A percentile compares a stretch with the other conserved stretches of the same genome.
These are phyloP conservation scores for Gari tellinella DNA, from an alignment of 2,888 invertebrate species.

Conservation along the genomic window DNA sequence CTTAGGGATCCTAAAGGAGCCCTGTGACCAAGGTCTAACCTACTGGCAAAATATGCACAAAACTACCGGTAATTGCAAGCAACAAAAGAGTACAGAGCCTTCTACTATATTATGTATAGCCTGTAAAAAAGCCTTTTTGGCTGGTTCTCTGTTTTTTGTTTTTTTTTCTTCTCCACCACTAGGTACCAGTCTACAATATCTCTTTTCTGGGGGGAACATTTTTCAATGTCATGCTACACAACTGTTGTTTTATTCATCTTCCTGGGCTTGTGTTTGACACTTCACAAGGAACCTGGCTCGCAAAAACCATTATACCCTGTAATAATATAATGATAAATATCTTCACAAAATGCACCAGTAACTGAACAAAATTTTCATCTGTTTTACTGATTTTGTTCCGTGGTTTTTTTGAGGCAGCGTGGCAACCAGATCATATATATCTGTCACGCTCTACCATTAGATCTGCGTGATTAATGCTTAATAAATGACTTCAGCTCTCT, in stretches of 20 bases:
- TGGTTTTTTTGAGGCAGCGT: conserved; percentile 38
- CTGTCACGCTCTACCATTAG: conserved; percentile 50
- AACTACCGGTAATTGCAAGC: too few species aligned
- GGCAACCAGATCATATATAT: conserved; percentile 51
- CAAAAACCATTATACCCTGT: conserved; percentile 40
- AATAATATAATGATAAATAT: conserved; percentile 52
- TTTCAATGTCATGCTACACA: conserved; percentile 41
- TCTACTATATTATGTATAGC: too few species aligned
- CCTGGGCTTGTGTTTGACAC: conserved; percentile 28
- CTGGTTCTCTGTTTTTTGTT: too few species aligned
- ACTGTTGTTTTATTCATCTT: conserved; percentile 48
- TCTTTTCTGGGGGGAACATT: conserved; percentile 30
- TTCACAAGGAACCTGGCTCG: conserved; percentile 43
- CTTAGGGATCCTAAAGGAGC: too few species aligned
- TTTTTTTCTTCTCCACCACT: too few species aligned
- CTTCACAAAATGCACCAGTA: conserved; percentile 32
- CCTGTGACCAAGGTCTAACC: too few species aligned
- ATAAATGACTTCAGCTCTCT: conserved; percentile 13
- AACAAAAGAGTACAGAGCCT: too few species aligned
- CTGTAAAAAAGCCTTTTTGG: too few species aligned
- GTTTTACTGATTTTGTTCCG: conserved; percentile 38
- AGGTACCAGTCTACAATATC: conserved; percentile 13
- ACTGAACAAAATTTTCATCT: conserved; percentile 37
- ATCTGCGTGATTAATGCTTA: conserved; percentile 52
- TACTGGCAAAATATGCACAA: too few species aligned